Conservation (phyloP, 1,140 invertebrate species). For the Subanguina moxae region DNA sequence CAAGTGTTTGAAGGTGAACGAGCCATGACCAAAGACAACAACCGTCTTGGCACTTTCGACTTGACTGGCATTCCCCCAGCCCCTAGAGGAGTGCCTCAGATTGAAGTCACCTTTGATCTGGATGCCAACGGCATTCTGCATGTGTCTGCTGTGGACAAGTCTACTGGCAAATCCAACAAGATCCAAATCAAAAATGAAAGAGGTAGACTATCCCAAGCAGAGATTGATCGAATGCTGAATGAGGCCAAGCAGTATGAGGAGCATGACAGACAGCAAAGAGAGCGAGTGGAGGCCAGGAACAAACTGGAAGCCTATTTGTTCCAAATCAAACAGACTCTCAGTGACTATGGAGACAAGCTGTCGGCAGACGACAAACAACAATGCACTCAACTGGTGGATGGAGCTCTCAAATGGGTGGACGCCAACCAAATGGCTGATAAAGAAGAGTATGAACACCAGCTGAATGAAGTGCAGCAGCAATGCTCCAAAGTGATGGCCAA, state of each 20-base stretch:
- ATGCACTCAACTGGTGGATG: constrained; percentile 83
- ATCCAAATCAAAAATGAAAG: constrained; percentile 98
- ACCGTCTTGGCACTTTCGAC: constrained; percentile 66
- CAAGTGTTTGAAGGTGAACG: constrained; percentile 65
- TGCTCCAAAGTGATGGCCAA: constrained; percentile 76
- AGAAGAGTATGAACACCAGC: constrained; percentile 86
- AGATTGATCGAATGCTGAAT: constrained; percentile 92
- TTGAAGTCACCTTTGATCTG: constrained; percentile 11
- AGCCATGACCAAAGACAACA: constrained; percentile 67
- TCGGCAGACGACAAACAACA: constrained; percentile 76
- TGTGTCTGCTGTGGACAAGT: constrained; percentile 65
- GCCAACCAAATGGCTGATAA: constrained; percentile 85
- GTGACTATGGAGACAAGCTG: constrained; percentile 65
- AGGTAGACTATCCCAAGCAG: constrained; percentile 86
- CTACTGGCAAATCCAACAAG: constrained; percentile 90
- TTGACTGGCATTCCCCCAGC: constrained; percentile 66
- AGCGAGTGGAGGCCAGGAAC: constrained; percentile 77
- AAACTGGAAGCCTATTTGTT: constrained; percentile 89
- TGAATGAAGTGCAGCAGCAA: constrained; percentile 74
- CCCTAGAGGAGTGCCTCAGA: constrained; percentile 59
- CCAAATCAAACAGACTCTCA: constrained; percentile 59
- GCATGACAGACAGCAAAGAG: constrained; percentile 85
- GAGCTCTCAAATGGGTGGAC: constrained; percentile 88
- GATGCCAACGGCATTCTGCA: constrained; percentile 61
- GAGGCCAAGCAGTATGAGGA: constrained; percentile 83